These are phyloP conservation scores for Meloidogyne hapla DNA, from an alignment of 1,140 invertebrate species.

Conservation along the genomic window DNA sequence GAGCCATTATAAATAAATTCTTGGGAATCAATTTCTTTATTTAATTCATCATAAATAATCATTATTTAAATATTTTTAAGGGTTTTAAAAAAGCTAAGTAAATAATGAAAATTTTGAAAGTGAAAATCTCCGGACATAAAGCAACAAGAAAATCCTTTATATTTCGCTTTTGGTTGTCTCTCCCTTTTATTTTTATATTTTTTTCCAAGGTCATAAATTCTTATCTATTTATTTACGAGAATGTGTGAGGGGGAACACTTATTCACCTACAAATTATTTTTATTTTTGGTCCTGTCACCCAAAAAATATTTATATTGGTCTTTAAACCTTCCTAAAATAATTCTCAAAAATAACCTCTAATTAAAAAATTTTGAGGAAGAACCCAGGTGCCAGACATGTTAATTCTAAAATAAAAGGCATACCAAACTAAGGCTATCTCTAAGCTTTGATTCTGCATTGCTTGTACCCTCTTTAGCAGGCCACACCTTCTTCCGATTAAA, in stretches of 20 bases:
- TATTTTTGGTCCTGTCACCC: background rate
- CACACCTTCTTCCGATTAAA: conserved; percentile 17
- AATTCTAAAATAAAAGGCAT: background rate
- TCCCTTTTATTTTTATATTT: background rate
- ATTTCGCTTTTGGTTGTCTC: background rate
- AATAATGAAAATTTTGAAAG: background rate
- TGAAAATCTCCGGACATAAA: background rate
- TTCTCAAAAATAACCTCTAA: too few relatives aligned
- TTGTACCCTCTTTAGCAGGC: conserved; percentile 15
- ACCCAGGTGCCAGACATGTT: too few relatives aligned
- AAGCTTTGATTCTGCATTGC: conserved; percentile 4
- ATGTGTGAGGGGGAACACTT: background rate
- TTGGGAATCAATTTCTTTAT: conserved; percentile 1
- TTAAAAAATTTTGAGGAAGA: too few relatives aligned
- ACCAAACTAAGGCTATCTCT: conserved; percentile 28
- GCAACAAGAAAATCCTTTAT: background rate
- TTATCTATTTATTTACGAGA: background rate
- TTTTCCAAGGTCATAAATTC: background rate
- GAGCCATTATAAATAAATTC: background rate
- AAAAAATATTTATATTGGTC: background rate
- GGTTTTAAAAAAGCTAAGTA: background rate
- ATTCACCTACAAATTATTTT: background rate
- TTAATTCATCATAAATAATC: conserved; percentile 3
- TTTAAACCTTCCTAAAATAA: background rate
- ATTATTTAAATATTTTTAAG: background rate